A percentile compares a stretch with the other conserved stretches of the same genome.
phyloP scores from a whole-genome alignment of 2,888 invertebrate species.

The Criorhina ranunculi region DNA sequence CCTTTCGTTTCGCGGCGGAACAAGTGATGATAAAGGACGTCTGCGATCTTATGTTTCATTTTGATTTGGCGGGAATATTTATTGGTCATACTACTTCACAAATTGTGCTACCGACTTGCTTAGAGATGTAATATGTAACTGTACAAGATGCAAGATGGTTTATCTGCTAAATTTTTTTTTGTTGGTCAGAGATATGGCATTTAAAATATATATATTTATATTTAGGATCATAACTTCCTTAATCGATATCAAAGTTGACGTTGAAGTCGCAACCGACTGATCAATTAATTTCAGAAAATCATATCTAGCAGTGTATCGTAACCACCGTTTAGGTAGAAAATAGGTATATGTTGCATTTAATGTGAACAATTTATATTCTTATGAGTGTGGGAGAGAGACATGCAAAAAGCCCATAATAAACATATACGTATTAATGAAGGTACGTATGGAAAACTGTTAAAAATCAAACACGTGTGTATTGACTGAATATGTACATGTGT shows the following conservation, averaged over 20 bases:
- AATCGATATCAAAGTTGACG: conserved; percentile 9
- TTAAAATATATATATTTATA: background rate
- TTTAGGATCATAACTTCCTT: conserved; percentile 11
- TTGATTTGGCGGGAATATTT: conserved; percentile 83
- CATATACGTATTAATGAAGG: too few species aligned
- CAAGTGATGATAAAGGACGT: conserved; percentile 69
- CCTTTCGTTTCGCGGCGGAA: conserved; percentile 35
- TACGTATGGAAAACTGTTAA: background rate
- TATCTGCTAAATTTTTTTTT: conserved; percentile 53
- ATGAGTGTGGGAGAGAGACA: conserved; percentile 1
- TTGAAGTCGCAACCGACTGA: conserved; percentile 11
- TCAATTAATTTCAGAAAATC: conserved; percentile 41
- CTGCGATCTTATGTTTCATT: conserved; percentile 81
- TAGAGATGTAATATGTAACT: background rate
- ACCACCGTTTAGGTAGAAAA: conserved; percentile 4
- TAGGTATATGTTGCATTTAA: conserved; percentile 40
- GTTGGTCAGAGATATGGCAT: background rate
- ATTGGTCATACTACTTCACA: conserved; percentile 83
- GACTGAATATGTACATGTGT: background rate
- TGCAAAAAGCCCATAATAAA: too few species aligned
- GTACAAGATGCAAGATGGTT: conserved; percentile 32
- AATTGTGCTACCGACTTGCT: conserved; percentile 76
- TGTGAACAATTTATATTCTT: conserved; percentile 44
- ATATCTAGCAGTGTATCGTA: conserved; percentile 42
- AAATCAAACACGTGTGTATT: background rate